Evolutionary conservation across 2,888 invertebrate genomes (phyloP), one percentile per base, ranked within the genome.

Genomic region (Drosophila siamana): DNA sequence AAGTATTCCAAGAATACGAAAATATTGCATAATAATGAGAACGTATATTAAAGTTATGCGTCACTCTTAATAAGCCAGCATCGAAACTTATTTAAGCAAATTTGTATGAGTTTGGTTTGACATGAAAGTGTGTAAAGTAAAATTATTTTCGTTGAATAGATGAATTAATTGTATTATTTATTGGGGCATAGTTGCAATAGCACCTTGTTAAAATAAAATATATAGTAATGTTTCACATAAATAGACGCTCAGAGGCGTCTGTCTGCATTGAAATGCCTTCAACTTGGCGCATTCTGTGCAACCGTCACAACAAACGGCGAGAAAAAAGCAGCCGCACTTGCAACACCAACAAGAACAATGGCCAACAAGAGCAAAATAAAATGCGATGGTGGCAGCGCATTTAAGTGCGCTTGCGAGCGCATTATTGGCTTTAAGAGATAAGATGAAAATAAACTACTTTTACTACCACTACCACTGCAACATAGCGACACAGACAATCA

Each of bases 361-460:
- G 36, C 28, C 46, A 51, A 26, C 40, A 50, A 55, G 22, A 65
- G 44, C 43, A 56, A 50, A 51, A 62, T 61, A 59, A 79, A 67
- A 57, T 63, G 61, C 51, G 66, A 63, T 65, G 79, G 60, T 80
- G 71, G 81, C 86, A 70, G 65, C 72, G 78, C 86, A 84, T 88
- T 83, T 88, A 88, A 88, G 84, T 80, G 83, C 69, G 83, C 83
- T 88, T 88, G 84, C 62, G 65, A 86, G 80, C 78, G 86, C 71
- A 87, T 89, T 88, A 86, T 88, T 89, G 88, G 88, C 86, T 86
- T 89, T 78, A 88, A 88, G 86, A 88, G 86, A 86, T 89, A 89
- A 86, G 85, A 87, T 87, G 83, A 70, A 71, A 87, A 89, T 87
- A 86, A 87, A 89, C 89, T 87, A 89, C 89, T 85, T 87, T 82